phyloP scores from a whole-genome alignment of 1,140 invertebrate genomes.

The Lordiphosa collinella region DNA sequence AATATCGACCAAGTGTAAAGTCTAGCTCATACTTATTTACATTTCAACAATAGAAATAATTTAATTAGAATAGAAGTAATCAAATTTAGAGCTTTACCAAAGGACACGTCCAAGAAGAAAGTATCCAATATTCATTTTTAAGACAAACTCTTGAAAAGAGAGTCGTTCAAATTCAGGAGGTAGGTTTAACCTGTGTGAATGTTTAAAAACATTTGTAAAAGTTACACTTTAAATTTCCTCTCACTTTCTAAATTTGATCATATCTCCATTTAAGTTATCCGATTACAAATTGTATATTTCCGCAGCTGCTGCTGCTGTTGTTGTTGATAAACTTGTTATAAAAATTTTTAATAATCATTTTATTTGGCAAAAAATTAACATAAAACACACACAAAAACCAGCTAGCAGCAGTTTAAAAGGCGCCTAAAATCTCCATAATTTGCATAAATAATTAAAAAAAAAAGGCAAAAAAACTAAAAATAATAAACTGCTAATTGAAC shows the following conservation, averaged over 20 bases:
- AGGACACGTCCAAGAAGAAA: too few species aligned
- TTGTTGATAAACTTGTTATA: constrained; percentile 20
- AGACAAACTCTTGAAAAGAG: too few species aligned
- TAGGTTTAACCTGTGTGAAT: too few species aligned
- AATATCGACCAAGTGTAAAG: too few species aligned
- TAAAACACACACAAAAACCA: constrained; percentile 10
- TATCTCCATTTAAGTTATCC: constrained; percentile 1
- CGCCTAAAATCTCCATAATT: constrained; percentile 13
- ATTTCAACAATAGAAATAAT: too few species aligned
- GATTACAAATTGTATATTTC: constrained; percentile 28
- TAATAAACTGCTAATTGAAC: constrained; percentile 32
- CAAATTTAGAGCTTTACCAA: too few species aligned
- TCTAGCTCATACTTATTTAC: too few species aligned
- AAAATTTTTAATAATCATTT: constrained; percentile 43
- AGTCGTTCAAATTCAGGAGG: too few species aligned
- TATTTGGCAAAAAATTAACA: constrained; percentile 26
- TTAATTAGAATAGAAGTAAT: too few species aligned
- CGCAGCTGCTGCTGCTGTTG: constrained; percentile 13
- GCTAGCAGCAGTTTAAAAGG: constrained; percentile 17
- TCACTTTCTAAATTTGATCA: constrained; percentile 7
- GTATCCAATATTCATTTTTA: too few species aligned
- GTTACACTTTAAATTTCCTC: constrained; percentile 8
- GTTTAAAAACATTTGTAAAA: neutral
- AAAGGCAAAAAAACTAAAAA: constrained; percentile 3
- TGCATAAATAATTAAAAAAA: constrained; percentile 12